Percentiles rank a stretch among this genome's conserved stretches.
Conservation (phyloP, 2,113 vertebrate species). For the Ptyas mucosa region DNA sequence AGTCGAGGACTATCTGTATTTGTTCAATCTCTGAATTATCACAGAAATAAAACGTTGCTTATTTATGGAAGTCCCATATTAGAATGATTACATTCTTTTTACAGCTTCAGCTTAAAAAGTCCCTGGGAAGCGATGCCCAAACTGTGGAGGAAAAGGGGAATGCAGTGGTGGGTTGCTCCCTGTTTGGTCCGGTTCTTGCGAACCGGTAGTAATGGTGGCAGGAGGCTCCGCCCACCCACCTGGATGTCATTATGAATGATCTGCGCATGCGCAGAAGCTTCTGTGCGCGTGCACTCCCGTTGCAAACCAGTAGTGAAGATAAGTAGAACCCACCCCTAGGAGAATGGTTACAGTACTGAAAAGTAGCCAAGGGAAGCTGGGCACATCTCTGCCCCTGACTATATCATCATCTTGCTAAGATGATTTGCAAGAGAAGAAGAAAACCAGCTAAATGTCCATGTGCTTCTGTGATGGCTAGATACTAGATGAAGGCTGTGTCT, state of each 20-base stretch:
- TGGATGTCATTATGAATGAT: too few relatives aligned
- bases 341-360: neutral
- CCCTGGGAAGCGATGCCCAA: neutral
- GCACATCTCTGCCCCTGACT: neutral
- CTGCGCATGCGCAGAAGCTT: too few relatives aligned
- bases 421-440: neutral
- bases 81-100: too few relatives aligned
- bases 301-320: too few relatives aligned
- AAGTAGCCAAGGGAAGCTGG: neutral
- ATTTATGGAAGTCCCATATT: neutral
- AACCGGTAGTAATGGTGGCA: too few relatives aligned
- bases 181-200: too few relatives aligned
- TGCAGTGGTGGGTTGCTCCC: too few relatives aligned
- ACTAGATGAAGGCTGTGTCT: neutral
- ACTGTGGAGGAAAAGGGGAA: neutral
- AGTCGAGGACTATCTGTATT: neutral
- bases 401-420: neutral
- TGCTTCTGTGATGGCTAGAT: neutral
- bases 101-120: neutral
- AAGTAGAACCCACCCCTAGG: too few relatives aligned
- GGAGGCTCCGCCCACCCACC: too few relatives aligned
- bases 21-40: neutral
- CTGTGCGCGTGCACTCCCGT: too few relatives aligned
- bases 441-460: neutral
- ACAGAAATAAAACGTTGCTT: neutral